phyloP scores from a whole-genome alignment of 2,888 invertebrate species.

The Uropetala carovei region DNA sequence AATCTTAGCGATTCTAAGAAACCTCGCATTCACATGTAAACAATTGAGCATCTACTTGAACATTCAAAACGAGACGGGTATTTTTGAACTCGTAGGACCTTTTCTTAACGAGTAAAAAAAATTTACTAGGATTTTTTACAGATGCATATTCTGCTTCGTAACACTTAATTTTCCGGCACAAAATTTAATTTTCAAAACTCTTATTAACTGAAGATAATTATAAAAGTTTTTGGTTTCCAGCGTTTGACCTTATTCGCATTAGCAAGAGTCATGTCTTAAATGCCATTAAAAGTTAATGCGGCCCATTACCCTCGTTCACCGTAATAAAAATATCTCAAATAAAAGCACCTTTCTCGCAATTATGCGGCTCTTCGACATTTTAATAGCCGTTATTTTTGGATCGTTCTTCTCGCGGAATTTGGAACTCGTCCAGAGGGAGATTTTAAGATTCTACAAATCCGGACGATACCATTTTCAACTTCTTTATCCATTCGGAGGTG shows the following conservation, averaged over 20 bases:
- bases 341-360: not conserved
- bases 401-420: not conserved
- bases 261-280: not conserved
- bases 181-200: not conserved
- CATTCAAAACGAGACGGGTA: too few relatives aligned
- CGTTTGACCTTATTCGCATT: slow-evolving; percentile 21
- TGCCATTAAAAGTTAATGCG: not conserved
- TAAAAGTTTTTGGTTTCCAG: not conserved
- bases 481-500: not conserved
- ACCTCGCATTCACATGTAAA: too few relatives aligned
- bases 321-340: not conserved
- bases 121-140: not conserved
- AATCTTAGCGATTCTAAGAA: too few relatives aligned
- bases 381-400: not conserved
- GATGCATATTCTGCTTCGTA: not conserved
- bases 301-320: not conserved
- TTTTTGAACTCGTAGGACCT: not conserved
- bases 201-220: not conserved
- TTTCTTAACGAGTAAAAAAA: not conserved
- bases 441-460: not conserved
- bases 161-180: not conserved
- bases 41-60: too few relatives aligned
- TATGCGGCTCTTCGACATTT: not conserved
- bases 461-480: not conserved
- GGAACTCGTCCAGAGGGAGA: not conserved